A percentile compares a stretch with the other conserved stretches of the same genome.
Conservation (phyloP, 2,797 vertebrate genomes). For the Holocentrus rufus region DNA sequence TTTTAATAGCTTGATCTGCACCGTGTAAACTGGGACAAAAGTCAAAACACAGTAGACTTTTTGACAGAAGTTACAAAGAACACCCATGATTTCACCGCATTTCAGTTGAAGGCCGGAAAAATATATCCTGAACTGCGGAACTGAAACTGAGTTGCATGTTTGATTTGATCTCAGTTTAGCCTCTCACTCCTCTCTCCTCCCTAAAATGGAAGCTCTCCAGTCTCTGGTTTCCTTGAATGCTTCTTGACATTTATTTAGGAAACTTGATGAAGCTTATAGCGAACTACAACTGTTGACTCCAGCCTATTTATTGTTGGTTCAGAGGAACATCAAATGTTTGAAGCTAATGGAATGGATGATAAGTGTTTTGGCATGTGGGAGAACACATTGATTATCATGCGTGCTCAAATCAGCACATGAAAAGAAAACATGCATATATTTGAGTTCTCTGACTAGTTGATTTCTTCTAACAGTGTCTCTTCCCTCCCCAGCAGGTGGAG, state of each 20-base stretch:
- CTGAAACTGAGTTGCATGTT: not conserved
- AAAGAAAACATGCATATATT: too few relatives aligned
- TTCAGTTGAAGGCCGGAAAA: not conserved
- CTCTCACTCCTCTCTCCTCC: not conserved
- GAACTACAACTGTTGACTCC: not conserved
- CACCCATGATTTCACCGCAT: not conserved
- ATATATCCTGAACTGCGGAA: not conserved
- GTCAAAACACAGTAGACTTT: too few relatives aligned
- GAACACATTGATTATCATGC: not conserved
- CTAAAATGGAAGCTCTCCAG: not conserved
- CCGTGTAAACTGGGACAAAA: not conserved
- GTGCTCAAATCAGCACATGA: not conserved
- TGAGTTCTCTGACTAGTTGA: not conserved
- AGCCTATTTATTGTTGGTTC: not conserved
- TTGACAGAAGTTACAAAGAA: not conserved
- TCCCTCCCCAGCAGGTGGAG: conserved; percentile 77
- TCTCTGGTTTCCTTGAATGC: not conserved
- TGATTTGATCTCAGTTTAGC: not conserved
- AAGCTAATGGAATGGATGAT: not conserved
- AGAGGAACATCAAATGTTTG: not conserved
- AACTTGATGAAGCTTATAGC: not conserved
- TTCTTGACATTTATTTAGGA: not conserved
- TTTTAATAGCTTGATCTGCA: not conserved
- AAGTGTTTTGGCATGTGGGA: not conserved
- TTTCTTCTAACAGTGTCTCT: conserved; percentile 1